Percentiles rank a stretch among this genome's conserved stretches.
Evolutionary conservation across 2,797 vertebrate species (phyloP).

Genomic region (Lepidocolaptes lacrymiger): DNA sequence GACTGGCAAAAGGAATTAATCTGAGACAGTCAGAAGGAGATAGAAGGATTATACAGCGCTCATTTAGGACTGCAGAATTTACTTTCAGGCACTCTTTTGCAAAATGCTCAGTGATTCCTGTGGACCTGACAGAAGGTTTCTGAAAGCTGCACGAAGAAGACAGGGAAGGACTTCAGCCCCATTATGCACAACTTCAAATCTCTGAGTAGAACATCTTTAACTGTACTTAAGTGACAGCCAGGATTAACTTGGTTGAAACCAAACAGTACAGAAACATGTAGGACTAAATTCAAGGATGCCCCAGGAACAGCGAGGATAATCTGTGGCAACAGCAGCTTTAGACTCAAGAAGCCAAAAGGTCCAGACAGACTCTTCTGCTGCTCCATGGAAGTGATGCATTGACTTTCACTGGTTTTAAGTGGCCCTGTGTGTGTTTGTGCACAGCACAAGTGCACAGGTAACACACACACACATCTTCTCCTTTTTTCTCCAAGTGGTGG

Average conservation of each 20-base stretch:
- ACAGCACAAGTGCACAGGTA: accelerated
- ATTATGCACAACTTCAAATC: conserved; percentile 3
- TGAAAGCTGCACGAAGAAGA: accelerated
- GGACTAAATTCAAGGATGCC: not conserved
- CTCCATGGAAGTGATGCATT: not conserved
- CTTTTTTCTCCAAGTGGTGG: not conserved
- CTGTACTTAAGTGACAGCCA: not conserved
- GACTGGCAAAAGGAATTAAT: conserved; percentile 49
- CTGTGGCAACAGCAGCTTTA: not conserved
- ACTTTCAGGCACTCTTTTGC: conserved; percentile 12
- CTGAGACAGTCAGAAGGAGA: conserved; percentile 55
- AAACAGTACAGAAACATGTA: not conserved
- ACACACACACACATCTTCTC: not conserved
- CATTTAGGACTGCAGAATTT: conserved; percentile 38
- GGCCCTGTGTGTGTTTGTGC: not conserved
- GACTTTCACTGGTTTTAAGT: not conserved
- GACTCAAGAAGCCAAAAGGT: not conserved
- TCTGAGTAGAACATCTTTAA: conserved; percentile 16
- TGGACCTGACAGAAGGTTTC: accelerated
- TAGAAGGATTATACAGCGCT: conserved; percentile 61
- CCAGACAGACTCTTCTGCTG: not conserved
- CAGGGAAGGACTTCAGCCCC: not conserved
- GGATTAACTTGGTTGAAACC: conserved; percentile 29
- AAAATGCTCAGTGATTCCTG: not conserved
- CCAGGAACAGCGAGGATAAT: not conserved